Evolutionary conservation across 2,888 invertebrate species (phyloP), one percentile per base, ranked within the genome.

Genomic region (Trypoxylon attenuatum): DNA sequence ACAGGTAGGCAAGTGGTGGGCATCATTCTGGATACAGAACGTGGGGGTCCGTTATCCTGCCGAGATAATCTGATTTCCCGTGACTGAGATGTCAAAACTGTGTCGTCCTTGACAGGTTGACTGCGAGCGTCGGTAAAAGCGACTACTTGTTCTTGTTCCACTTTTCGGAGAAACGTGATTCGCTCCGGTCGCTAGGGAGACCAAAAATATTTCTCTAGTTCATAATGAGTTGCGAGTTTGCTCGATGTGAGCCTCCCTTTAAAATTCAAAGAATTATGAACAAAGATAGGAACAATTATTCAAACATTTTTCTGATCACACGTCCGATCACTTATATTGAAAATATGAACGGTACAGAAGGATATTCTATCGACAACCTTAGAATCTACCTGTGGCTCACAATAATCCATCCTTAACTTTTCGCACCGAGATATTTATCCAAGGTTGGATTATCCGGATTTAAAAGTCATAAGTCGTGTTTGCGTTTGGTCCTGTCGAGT

Each of bases 31-130:
- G 50, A 64, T 50, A 43, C 41, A 65, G 66, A 52, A 66, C 72
- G 57, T 58, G 56, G 70, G 73, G 73, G 74, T 77, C 66, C 60
- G 77, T 81, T 81, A 83, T 83, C 79, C 82, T 73, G 71, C 67
- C 13, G 81, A 80, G 83, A 82, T 83, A 84, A 85, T 84, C 84
- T 80, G 77, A 83, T 82, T 84, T 83, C 57, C 82, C 79, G 80
- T 83, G 82, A 85, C 85, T 80, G 78, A 85, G 84, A 84, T 71
- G 82, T 85, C 85, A 84, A 81, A 81, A 80, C 76, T 77, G 53
- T 60, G 60, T 59, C 73, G 75, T 68, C 71, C 76, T 80, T 75
- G 79, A 82, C 79, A 78, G 70, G 57, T 66, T 46, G 62, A 61
- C 23, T 21, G 19, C 25, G 16, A n/a, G n/a, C n/a, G n/a, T 10